phyloP scores from a whole-genome alignment of 2,797 vertebrate species.

The Rhinichthys osculus region DNA sequence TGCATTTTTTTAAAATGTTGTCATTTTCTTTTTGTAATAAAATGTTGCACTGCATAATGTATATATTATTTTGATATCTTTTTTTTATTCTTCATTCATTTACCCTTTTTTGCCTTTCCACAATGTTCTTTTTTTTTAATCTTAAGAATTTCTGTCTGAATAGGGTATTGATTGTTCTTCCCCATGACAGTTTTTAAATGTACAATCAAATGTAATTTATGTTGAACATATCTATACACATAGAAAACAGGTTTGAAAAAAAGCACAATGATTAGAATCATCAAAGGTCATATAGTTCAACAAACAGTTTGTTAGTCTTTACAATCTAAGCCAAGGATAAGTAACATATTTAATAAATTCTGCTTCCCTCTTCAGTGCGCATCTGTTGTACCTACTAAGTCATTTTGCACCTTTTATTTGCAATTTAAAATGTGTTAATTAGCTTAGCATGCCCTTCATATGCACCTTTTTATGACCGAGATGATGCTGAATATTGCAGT shows the following conservation, averaged over 20 bases:
- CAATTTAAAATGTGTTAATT: neutral
- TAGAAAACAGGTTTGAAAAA: neutral
- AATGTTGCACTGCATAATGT: conserved; percentile 7
- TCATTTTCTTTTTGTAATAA: neutral
- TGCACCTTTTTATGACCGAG: neutral
- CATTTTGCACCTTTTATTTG: neutral
- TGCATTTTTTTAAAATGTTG: rapidly evolving
- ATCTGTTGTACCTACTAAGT: neutral
- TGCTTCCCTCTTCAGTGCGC: neutral
- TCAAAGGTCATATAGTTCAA: neutral
- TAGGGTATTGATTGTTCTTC: neutral
- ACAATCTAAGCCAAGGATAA: neutral
- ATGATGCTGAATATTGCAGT: neutral
- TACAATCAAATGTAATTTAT: neutral
- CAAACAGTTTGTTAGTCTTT: neutral
- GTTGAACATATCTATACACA: neutral
- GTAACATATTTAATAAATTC: neutral
- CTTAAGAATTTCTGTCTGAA: neutral
- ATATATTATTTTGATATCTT: neutral
- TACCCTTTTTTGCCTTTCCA: neutral
- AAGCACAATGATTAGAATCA: neutral
- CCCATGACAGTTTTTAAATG: neutral
- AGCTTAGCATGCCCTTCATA: neutral
- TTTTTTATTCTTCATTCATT: neutral
- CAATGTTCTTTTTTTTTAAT: neutral